A percentile compares a stretch with the other conserved stretches of the same genome.
These are phyloP conservation scores for Chelonus formosanus DNA, from an alignment of 2,888 invertebrate species.

Conservation along the genomic window DNA sequence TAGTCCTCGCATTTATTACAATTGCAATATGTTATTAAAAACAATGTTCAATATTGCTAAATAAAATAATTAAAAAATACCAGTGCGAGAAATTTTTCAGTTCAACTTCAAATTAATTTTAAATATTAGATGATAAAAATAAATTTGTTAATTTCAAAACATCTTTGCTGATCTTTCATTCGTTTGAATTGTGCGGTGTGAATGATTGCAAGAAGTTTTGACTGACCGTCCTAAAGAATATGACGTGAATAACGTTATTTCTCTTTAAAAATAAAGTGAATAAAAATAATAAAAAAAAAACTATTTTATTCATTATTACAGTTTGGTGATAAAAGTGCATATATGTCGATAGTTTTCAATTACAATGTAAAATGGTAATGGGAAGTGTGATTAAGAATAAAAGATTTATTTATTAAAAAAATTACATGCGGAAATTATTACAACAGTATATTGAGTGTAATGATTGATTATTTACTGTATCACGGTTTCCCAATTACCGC, in stretches of 20 bases:
- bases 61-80: too few species aligned
- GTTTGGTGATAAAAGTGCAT: neutral
- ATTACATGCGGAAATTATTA: slow-evolving; percentile 9
- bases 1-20: too few species aligned
- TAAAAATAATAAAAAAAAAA: too few species aligned
- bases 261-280: slow-evolving; percentile 26
- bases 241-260: slow-evolving; percentile 38
- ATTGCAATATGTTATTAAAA: too few species aligned
- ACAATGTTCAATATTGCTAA: too few species aligned
- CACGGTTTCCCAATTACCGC: slow-evolving; percentile 18
- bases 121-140: slow-evolving; percentile 14
- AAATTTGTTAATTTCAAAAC: slow-evolving; percentile 20
- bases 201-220: slow-evolving; percentile 43
- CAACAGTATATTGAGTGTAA: slow-evolving; percentile 21
- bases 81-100: neutral
- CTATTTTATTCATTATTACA: too few species aligned
- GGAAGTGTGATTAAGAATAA: slow-evolving; percentile 8
- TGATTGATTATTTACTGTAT: neutral
- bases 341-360: slow-evolving; percentile 37
- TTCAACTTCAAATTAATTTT: slow-evolving; percentile 17
- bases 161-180: slow-evolving; percentile 35
- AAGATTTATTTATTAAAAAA: slow-evolving; percentile 12
- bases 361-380: slow-evolving; percentile 26
- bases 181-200: slow-evolving; percentile 21
- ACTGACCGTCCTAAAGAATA: slow-evolving; percentile 52